Evolutionary conservation across 2,113 vertebrate species (phyloP), one percentile per base, ranked within the genome.

Genomic region (Oncorhynchus clarkii): DNA sequence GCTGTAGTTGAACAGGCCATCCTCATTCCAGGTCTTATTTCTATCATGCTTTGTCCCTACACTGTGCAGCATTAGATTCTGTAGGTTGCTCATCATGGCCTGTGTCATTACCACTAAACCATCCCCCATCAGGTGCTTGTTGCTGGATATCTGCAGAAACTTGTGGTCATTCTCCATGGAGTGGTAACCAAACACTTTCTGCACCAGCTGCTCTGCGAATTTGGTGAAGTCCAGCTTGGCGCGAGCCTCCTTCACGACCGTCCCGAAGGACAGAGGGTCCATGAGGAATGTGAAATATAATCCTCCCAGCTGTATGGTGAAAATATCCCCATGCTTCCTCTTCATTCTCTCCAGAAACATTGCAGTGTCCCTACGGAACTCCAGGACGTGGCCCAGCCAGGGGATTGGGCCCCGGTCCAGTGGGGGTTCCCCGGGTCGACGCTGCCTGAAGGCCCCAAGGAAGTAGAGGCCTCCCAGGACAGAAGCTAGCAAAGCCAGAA

Each of bases 241-340:
- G 4, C 92, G 77, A 0, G 90, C 78, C 67, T 95, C 95, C 72
- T 94, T 97, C 48, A 95, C 73, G 0, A 99, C 89, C 1, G 86
- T 57, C 0, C 93, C 90, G 9, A 96, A 98, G 1, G 95, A 97
- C 0, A 93, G 81, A 0, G 96, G 94, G 73, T 99, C 96, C 87
- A 95, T 94, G 70, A 99, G 77, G 0, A 96, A 99, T 3, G 96
- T 98, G 66, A 97, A 88, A 48, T 96, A 98, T 73, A 79, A 73
- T 0, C 97, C 97, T 0, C 90, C 95, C 0, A 99, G 81, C 86
- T 95, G 95, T 18, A 95, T 86, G 0, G 97, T 98, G 84, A 98
- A 98, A 73, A 97, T 86, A 18, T 96, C 95, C 0, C 97, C 96
- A 0, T 99, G 94, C 29, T 95, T 96, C 8, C 85, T 72, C 73